Conservation (phyloP, 2,113 vertebrate species). For the Hemiprocne comata region DNA sequence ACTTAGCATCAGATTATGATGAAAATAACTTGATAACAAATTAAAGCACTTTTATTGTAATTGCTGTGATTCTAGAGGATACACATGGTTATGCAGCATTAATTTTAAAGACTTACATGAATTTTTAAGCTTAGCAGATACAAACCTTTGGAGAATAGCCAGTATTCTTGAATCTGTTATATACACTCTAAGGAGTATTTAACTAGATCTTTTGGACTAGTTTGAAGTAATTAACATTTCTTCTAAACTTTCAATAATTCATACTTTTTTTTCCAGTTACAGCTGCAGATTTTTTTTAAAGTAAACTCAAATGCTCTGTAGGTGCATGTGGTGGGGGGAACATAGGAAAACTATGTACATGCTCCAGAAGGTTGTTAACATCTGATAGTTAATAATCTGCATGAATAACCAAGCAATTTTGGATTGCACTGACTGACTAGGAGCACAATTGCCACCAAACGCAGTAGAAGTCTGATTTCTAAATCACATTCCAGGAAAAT, state of each 20-base stretch:
- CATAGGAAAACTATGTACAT: not conserved
- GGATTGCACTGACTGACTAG: not conserved
- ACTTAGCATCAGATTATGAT: slow-evolving; percentile 42
- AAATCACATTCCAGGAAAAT: not conserved
- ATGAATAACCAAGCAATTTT: not conserved
- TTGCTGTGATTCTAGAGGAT: slow-evolving; percentile 52
- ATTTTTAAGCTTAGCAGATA: slow-evolving; percentile 69
- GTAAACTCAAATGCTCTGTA: not conserved
- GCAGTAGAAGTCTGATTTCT: not conserved
- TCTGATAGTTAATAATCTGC: slow-evolving; percentile 11
- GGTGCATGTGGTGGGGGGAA: not conserved
- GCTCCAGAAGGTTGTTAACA: not conserved
- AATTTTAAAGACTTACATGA: slow-evolving; percentile 61
- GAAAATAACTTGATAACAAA: slow-evolving; percentile 58
- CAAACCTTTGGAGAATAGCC: slow-evolving; percentile 61
- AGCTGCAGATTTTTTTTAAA: slow-evolving; percentile 52
- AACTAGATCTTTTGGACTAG: slow-evolving; percentile 43
- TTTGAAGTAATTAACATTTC: slow-evolving; percentile 60
- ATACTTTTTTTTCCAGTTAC: not conserved
- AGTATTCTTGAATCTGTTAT: slow-evolving; percentile 34
- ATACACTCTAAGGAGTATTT: slow-evolving; percentile 50
- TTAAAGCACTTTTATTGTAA: slow-evolving; percentile 57
- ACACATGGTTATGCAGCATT: slow-evolving; percentile 46
- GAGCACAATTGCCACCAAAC: not conserved
- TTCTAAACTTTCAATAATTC: slow-evolving; percentile 51